Evolutionary conservation across 2,797 vertebrate genomes (phyloP).

Genomic region (Myotis findleyi): DNA sequence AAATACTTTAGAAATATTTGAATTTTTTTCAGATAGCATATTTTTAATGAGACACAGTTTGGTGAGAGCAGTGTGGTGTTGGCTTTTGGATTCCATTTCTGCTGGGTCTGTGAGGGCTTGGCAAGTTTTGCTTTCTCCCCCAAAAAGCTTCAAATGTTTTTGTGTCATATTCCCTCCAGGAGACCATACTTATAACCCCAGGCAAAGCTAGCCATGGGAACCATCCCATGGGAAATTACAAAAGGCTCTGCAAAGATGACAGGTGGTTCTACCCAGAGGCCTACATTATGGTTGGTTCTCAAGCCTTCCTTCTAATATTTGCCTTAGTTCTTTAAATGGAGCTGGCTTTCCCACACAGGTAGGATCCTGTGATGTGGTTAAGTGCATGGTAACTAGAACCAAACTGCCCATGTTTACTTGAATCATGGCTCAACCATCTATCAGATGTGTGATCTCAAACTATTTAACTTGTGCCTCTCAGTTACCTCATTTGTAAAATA

Average conservation of each 20-base stretch:
- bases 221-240: not conserved
- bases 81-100: not conserved
- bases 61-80: not conserved
- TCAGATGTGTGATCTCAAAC: not conserved
- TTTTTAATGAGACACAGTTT: not conserved
- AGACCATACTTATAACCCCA: not conserved
- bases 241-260: not conserved
- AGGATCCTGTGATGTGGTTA: not conserved
- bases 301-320: slow-evolving; percentile 21
- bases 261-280: not conserved
- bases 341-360: not conserved
- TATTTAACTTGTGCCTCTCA: not conserved
- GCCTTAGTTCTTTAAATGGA: not conserved
- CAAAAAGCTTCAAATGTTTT: not conserved
- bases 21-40: not conserved
- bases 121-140: not conserved
- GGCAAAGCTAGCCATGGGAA: not conserved
- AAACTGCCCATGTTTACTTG: not conserved
- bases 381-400: not conserved
- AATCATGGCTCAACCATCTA: not conserved
- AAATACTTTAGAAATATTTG: not conserved
- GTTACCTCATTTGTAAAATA: not conserved
- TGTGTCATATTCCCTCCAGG: not conserved
- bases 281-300: not conserved
- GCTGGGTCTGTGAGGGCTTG: not conserved